Evolutionary conservation across 64 coral and sea anemone species (phyloP).

Genomic region (Actinia tenebrosa): DNA sequence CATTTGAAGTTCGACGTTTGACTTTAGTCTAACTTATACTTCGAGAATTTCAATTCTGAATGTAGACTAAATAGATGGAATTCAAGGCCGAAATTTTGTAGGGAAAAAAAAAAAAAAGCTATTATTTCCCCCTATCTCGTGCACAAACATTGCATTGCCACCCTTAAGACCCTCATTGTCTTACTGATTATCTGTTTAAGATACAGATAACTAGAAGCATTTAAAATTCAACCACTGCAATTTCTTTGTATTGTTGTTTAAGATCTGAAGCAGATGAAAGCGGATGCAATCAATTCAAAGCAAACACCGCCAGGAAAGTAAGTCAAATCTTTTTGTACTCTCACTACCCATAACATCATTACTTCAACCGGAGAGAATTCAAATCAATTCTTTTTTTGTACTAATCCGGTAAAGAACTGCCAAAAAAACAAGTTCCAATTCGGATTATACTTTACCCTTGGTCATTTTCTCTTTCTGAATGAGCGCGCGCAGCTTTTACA

Average conservation of each 20-base stretch:
- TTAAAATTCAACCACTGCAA: not conserved
- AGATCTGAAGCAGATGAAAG: slow-evolving; percentile 1
- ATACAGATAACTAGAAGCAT: not conserved
- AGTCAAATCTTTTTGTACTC: not conserved
- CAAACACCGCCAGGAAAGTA: not conserved
- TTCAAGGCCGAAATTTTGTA: too few relatives aligned
- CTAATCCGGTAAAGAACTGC: not conserved
- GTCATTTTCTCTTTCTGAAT: not conserved
- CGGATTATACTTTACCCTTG: not conserved
- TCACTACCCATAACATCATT: not conserved
- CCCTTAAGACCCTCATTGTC: too few relatives aligned
- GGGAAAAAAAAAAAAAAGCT: too few relatives aligned
- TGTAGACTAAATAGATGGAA: too few relatives aligned
- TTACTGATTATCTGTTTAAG: not conserved
- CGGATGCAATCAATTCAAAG: slow-evolving; percentile 11
- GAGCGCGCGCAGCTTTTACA: not conserved
- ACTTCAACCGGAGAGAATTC: not conserved
- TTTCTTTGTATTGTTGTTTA: not conserved
- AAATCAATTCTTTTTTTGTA: not conserved
- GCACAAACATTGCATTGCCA: too few relatives aligned
- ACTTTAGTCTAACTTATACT: too few relatives aligned
- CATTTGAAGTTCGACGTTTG: too few relatives aligned
- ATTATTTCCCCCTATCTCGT: too few relatives aligned
- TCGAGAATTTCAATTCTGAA: too few relatives aligned
- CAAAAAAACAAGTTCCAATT: too few relatives aligned